Evolutionary conservation across 2,113 vertebrate species (phyloP).

Genomic region (Calidris pygmaea): DNA sequence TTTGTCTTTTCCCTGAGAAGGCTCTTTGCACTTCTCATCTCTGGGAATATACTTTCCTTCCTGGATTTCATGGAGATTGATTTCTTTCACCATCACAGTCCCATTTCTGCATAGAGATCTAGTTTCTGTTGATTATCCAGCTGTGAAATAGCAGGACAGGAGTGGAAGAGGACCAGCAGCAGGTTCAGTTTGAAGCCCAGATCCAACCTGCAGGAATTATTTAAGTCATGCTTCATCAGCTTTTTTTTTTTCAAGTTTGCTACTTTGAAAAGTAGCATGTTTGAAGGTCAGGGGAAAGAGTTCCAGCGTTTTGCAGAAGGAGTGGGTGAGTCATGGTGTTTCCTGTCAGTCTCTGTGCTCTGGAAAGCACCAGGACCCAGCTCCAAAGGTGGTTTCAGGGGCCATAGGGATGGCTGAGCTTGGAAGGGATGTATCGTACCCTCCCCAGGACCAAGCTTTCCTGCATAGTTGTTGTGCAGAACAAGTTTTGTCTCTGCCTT

Average conservation of each 20-base stretch:
- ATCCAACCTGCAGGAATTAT: background rate
- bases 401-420: background rate
- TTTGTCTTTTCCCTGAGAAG: background rate
- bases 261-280: background rate
- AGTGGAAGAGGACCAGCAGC: background rate
- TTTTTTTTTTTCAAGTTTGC: background rate
- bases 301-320: background rate
- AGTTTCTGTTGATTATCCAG: background rate
- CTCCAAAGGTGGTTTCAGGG: background rate
- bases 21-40: background rate
- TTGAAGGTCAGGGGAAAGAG: background rate
- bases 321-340: background rate
- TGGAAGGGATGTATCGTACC: too few relatives aligned
- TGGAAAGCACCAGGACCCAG: background rate
- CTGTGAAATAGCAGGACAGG: background rate
- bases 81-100: background rate
- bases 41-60: background rate
- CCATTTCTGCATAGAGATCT: background rate
- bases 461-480: background rate
- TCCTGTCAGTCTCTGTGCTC: background rate
- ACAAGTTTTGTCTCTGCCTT: background rate
- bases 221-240: background rate
- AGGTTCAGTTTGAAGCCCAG: background rate
- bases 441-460: background rate
- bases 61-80: background rate